Conservation (phyloP, 2,113 vertebrate species). For the Cyanoramphus novaezelandiae region DNA sequence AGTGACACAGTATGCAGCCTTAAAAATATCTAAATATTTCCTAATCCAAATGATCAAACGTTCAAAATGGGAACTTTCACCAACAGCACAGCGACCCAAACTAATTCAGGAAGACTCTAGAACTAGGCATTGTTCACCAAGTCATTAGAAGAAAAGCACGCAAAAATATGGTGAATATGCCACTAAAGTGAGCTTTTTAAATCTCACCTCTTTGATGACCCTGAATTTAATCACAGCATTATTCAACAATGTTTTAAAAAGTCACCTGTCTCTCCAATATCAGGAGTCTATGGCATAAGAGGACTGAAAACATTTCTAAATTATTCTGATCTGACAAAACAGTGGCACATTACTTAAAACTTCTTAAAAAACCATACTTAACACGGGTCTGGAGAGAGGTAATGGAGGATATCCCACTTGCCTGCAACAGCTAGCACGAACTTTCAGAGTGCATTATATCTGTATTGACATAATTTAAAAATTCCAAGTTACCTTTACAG, state of each 20-base stretch:
- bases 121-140: background rate
- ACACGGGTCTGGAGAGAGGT: background rate
- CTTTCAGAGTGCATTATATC: constrained; percentile 32
- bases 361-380: constrained; percentile 17
- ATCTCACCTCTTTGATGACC: background rate
- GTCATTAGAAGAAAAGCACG: constrained; percentile 11
- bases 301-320: constrained; percentile 62
- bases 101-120: background rate
- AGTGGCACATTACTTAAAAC: constrained; percentile 25
- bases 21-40: background rate
- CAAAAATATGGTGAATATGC: constrained; percentile 2
- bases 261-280: background rate
- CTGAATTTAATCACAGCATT: constrained; percentile 15
- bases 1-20: background rate
- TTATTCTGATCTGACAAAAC: constrained; percentile 51
- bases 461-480: constrained; percentile 52
- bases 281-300: background rate
- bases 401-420: background rate
- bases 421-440: constrained; percentile 13
- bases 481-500: constrained; percentile 34
- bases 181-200: constrained; percentile 31
- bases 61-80: background rate
- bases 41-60: background rate
- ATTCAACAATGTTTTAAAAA: constrained; percentile 34
- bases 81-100: background rate